Evolutionary conservation across 1,140 invertebrate species (phyloP).

Genomic region (Solen grandis): DNA sequence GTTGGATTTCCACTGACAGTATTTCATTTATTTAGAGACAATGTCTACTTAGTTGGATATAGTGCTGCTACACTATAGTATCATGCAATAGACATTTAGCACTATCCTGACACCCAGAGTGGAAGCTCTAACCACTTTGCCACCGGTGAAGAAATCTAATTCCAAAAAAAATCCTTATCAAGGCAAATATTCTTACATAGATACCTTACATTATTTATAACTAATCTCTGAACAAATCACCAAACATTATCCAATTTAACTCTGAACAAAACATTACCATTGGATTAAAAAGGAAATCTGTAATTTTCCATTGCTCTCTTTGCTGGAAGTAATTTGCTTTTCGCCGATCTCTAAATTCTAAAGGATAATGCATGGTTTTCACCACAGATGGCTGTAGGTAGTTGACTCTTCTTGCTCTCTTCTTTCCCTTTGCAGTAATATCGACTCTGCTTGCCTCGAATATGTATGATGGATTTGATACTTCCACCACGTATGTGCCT

Average conservation of each 20-base stretch:
- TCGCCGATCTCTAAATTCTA: constrained; percentile 91
- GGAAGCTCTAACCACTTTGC: too few relatives aligned
- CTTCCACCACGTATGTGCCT: constrained; percentile 97
- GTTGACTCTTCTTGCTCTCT: constrained; percentile 96
- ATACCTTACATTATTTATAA: too few relatives aligned
- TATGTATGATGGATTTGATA: constrained; percentile 93
- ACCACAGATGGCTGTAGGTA: constrained; percentile 93
- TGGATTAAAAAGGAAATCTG: constrained; percentile 97
- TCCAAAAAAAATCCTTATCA: too few relatives aligned
- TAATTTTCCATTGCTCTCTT: constrained; percentile 96
- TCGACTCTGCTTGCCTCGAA: constrained; percentile 82
- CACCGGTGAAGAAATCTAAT: too few relatives aligned
- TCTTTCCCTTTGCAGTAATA: constrained; percentile 88
- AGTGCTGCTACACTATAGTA: background rate
- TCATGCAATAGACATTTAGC: background rate
- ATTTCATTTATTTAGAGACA: background rate
- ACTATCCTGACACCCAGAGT: too few relatives aligned
- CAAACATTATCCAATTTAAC: too few relatives aligned
- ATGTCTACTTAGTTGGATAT: background rate
- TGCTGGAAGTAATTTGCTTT: constrained; percentile 95
- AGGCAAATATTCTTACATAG: too few relatives aligned
- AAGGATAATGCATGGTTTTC: constrained; percentile 89
- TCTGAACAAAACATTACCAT: too few relatives aligned
- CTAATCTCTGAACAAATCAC: too few relatives aligned
- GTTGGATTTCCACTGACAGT: background rate